These are phyloP conservation scores for Lepidochrysops patricia DNA, from an alignment of 2,888 invertebrate genomes.

Conservation along the genomic window DNA sequence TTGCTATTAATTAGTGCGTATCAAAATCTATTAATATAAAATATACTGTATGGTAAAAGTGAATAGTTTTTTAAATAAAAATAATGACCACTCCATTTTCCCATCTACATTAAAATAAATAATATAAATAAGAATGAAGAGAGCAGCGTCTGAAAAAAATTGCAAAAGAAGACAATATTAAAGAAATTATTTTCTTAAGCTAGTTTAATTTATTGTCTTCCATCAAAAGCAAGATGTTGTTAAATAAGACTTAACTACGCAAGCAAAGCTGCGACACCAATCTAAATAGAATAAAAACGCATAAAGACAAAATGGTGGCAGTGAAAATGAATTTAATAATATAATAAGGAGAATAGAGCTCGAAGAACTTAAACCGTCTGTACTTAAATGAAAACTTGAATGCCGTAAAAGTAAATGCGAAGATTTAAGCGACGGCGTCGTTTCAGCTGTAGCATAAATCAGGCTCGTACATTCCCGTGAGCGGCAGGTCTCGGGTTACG, in stretches of 20 bases:
- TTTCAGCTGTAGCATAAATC: constrained; percentile 25
- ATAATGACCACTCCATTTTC: no score
- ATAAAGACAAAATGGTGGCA: neutral
- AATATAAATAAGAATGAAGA: no score
- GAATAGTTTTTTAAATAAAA: no score
- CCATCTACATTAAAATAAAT: no score
- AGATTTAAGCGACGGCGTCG: constrained; percentile 25
- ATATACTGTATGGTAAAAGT: no score
- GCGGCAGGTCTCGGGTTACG: constrained; percentile 21
- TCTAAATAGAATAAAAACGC: neutral
- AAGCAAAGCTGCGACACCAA: neutral
- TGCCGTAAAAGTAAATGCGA: constrained; percentile 23
- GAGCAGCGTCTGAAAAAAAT: no score
- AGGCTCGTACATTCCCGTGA: constrained; percentile 22
- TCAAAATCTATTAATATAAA: no score
- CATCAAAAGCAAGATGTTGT: neutral
- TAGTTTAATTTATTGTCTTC: neutral
- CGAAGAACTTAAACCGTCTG: constrained; percentile 14
- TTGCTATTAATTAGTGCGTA: no score
- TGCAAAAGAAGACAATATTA: no score
- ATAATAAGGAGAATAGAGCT: constrained; percentile 3
- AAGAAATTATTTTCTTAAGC: no score
- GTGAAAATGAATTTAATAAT: neutral
- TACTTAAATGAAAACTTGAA: constrained; percentile 16
- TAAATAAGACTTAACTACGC: neutral